These are phyloP conservation scores for Tiaroga cobitis DNA, from an alignment of 2,797 vertebrate species.

Conservation along the genomic window DNA sequence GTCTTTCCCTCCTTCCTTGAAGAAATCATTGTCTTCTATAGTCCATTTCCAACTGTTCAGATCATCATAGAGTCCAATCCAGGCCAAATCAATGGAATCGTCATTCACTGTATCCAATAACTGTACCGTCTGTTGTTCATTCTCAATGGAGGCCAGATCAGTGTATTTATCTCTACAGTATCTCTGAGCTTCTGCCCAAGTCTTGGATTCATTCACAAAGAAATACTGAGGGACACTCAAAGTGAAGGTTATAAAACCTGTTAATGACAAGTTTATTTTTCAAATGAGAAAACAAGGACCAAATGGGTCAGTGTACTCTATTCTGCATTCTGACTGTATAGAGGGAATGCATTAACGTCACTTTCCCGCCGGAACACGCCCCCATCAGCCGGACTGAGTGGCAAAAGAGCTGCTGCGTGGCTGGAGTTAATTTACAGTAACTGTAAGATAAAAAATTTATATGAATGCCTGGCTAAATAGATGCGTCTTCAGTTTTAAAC, in stretches of 20 bases:
- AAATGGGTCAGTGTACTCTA: not conserved
- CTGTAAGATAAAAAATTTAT: too few species aligned
- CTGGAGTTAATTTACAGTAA: too few species aligned
- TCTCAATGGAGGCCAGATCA: not conserved
- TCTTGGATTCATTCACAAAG: not conserved
- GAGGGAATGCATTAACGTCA: too few species aligned
- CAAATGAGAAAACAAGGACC: not conserved
- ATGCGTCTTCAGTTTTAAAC: too few species aligned
- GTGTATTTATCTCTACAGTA: not conserved
- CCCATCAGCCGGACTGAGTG: too few species aligned
- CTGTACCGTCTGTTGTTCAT: not conserved
- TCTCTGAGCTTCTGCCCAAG: not conserved
- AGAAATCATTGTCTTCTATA: not conserved
- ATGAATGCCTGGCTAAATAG: too few species aligned
- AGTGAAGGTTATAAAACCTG: not conserved
- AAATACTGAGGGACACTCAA: not conserved
- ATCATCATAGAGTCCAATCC: not conserved
- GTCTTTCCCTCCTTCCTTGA: not conserved
- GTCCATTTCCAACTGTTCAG: not conserved
- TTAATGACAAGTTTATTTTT: not conserved
- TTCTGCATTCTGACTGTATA: too few species aligned
- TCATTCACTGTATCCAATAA: not conserved
- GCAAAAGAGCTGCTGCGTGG: too few species aligned
- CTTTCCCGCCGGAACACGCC: too few species aligned
- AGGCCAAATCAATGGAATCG: not conserved